Conservation (phyloP, 1,140 invertebrate species). For the Drosophila pandora region DNA sequence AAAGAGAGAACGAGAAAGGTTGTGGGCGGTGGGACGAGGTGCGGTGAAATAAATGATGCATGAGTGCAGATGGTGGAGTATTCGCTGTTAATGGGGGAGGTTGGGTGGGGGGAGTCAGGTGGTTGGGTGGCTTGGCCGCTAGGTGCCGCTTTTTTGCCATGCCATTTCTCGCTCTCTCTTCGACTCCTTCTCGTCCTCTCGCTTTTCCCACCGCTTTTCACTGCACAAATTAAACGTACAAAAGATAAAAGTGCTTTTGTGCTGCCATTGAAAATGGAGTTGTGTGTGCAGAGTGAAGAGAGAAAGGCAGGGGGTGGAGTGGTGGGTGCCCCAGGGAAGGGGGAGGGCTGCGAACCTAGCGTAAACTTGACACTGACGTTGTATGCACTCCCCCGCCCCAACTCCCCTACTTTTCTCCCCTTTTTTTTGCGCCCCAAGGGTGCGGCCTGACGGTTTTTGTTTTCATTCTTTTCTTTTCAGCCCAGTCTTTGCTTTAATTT, state of each 20-base stretch:
- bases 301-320: background rate
- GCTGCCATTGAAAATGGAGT: slow-evolving; percentile 82
- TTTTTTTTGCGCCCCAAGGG: slow-evolving; percentile 29
- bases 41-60: slow-evolving; percentile 66
- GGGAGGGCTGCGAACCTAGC: slow-evolving; percentile 38
- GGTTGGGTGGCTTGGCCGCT: slow-evolving; percentile 27
- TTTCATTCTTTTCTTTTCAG: slow-evolving; percentile 42
- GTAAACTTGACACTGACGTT: slow-evolving; percentile 81
- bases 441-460: slow-evolving; percentile 44
- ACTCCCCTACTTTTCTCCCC: slow-evolving; percentile 1
- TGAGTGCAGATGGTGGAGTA: slow-evolving; percentile 51
- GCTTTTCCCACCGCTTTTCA: slow-evolving; percentile 38
- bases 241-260: slow-evolving; percentile 79
- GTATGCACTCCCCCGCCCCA: slow-evolving; percentile 16
- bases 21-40: slow-evolving; percentile 18
- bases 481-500: slow-evolving; percentile 16
- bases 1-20: slow-evolving; percentile 11
- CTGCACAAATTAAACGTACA: slow-evolving; percentile 69
- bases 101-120: background rate
- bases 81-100: slow-evolving; percentile 19
- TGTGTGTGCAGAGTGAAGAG: slow-evolving; percentile 31
- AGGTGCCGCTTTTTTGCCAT: slow-evolving; percentile 54
- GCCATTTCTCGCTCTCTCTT: slow-evolving; percentile 19
- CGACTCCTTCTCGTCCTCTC: background rate
- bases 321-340: background rate